phyloP scores from a whole-genome alignment of 2,888 invertebrate genomes.

The Cheilosia vulpina region DNA sequence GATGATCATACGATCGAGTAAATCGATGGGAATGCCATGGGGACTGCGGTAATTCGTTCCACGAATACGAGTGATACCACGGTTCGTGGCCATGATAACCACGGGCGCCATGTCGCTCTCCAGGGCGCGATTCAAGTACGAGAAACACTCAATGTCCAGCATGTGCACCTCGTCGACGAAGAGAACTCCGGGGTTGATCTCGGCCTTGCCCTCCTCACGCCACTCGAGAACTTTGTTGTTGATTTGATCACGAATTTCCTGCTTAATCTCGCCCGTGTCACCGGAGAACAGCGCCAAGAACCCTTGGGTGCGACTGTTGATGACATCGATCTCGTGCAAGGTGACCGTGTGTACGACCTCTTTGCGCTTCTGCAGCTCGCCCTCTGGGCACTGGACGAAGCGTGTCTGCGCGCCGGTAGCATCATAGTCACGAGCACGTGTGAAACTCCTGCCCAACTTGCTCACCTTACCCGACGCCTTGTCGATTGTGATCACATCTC shows the following conservation, averaged over 20 bases:
- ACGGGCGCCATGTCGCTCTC: conserved; percentile 99
- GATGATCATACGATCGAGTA: conserved; percentile 97
- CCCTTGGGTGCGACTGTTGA: conserved; percentile 98
- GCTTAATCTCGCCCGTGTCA: conserved; percentile 99
- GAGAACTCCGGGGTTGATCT: conserved; percentile 98
- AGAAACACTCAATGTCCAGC: conserved; percentile 99
- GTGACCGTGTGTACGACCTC: conserved; percentile 99
- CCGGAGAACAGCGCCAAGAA: conserved; percentile 98
- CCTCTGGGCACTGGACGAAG: conserved; percentile 99
- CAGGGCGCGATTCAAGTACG: conserved; percentile 97
- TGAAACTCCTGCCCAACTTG: conserved; percentile 96
- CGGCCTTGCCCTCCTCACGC: conserved; percentile 99
- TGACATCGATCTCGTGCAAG: conserved; percentile 99
- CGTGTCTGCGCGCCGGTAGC: conserved; percentile 95
- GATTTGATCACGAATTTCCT: conserved; percentile 98
- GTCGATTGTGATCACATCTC: conserved; percentile 99
- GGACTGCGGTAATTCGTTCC: conserved; percentile 97
- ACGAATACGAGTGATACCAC: conserved; percentile 96
- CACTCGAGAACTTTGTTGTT: conserved; percentile 98
- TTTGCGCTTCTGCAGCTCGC: conserved; percentile 98
- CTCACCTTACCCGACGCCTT: conserved; percentile 98
- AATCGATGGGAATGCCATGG: conserved; percentile 98
- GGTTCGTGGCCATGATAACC: conserved; percentile 99
- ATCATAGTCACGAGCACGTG: conserved; percentile 98
- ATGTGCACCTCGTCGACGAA: conserved; percentile 99